These are phyloP conservation scores for Nymphalis c-album DNA, from an alignment of 2,888 invertebrate genomes.

Conservation along the genomic window DNA sequence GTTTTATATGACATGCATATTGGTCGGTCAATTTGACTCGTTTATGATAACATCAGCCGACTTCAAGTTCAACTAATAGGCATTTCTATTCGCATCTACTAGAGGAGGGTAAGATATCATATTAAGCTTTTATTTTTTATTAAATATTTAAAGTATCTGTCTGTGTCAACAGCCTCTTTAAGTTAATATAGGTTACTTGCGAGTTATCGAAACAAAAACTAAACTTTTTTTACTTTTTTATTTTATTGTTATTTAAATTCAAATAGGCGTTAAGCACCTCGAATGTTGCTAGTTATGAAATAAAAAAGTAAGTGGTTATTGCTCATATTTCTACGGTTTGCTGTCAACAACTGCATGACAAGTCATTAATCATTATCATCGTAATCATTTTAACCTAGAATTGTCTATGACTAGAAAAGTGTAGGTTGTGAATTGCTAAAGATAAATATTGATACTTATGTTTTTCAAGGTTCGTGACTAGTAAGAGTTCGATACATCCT, in stretches of 20 bases:
- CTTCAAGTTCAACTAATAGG: constrained; percentile 13
- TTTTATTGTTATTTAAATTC: too few relatives aligned
- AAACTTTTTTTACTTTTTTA: too few relatives aligned
- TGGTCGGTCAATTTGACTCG: constrained; percentile 24
- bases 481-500: neutral
- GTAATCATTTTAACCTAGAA: constrained; percentile 35
- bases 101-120: neutral
- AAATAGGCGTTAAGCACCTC: too few relatives aligned
- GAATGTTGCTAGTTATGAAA: constrained; percentile 1
- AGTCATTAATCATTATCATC: constrained; percentile 32
- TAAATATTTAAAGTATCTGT: too few relatives aligned
- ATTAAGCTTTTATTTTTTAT: too few relatives aligned
- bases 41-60: constrained; percentile 32
- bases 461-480: constrained; percentile 14
- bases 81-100: neutral
- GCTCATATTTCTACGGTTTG: constrained; percentile 20
- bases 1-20: constrained; percentile 48
- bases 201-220: too few relatives aligned
- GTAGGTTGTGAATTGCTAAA: constrained; percentile 15
- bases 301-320: constrained; percentile 17
- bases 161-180: too few relatives aligned
- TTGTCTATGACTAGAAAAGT: constrained; percentile 30
- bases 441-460: constrained; percentile 21
- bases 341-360: constrained; percentile 26
- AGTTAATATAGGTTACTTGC: too few relatives aligned